phyloP scores from a whole-genome alignment of 2,888 invertebrate species.

The Aproaerema taeniolella region DNA sequence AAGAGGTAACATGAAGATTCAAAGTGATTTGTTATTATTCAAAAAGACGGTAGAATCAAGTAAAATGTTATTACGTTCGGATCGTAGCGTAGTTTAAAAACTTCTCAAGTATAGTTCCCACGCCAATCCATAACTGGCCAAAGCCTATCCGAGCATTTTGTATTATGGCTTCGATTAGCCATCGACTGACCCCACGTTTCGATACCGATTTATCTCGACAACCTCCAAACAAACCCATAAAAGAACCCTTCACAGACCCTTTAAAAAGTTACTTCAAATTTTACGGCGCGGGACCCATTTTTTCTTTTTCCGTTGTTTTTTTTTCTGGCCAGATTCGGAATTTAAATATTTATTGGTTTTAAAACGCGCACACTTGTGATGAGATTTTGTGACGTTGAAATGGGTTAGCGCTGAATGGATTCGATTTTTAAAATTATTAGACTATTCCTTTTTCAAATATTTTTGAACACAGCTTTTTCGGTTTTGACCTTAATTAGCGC shows the following conservation, averaged over 20 bases:
- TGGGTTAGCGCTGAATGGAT: too few relatives aligned
- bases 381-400: conserved; percentile 21
- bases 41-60: too few relatives aligned
- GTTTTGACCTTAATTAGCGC: too few relatives aligned
- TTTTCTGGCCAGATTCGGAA: conserved; percentile 32
- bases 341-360: conserved; percentile 51
- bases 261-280: not conserved
- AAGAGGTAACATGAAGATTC: too few relatives aligned
- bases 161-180: conserved; percentile 43
- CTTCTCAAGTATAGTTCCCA: too few relatives aligned
- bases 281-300: not conserved
- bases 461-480: too few relatives aligned
- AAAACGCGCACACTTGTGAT: conserved; percentile 32
- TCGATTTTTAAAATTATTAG: too few relatives aligned
- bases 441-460: too few relatives aligned
- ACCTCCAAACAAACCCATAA: conserved; percentile 25
- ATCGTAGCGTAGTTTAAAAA: too few relatives aligned
- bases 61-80: too few relatives aligned
- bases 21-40: too few relatives aligned
- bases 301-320: conserved; percentile 16
- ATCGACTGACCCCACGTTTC: conserved; percentile 31
- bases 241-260: conserved; percentile 14
- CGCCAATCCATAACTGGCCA: too few relatives aligned
- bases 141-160: conserved; percentile 15
- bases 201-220: conserved; percentile 39